Percentiles rank a stretch among this genome's conserved stretches.
These are phyloP conservation scores for Pogonocherus hispidulus DNA, from an alignment of 2,888 invertebrate species.

Conservation along the genomic window DNA sequence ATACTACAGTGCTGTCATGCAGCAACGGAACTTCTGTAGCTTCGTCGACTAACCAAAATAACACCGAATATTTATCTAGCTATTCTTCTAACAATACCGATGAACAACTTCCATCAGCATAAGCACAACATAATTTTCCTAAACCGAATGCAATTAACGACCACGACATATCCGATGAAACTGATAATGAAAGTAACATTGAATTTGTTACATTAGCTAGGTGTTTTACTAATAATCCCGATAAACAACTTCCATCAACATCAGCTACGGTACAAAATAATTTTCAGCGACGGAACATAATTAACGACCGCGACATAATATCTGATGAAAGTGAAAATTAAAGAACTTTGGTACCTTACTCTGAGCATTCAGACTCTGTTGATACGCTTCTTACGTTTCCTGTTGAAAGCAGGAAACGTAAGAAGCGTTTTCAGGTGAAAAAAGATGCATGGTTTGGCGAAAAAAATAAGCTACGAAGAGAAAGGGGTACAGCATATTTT, in stretches of 20 bases:
- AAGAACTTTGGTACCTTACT: constrained; percentile 27
- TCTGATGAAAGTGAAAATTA: constrained; percentile 2
- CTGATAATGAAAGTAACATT: not conserved
- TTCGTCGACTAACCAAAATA: not conserved
- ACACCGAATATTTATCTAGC: constrained; percentile 1
- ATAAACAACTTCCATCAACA: not conserved
- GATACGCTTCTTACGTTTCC: constrained; percentile 19
- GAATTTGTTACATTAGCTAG: constrained; percentile 17
- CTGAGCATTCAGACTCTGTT: constrained; percentile 28
- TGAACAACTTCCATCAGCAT: not conserved
- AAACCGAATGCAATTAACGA: constrained; percentile 7
- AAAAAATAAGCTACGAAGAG: constrained; percentile 37
- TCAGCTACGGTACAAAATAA: constrained; percentile 12
- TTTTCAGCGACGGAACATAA: not conserved
- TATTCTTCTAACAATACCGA: constrained; percentile 1
- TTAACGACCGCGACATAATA: constrained; percentile 6
- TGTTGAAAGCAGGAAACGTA: constrained; percentile 27
- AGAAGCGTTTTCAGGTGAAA: constrained; percentile 27
- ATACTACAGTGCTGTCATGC: constrained; percentile 14
- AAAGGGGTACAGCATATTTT: constrained; percentile 36
- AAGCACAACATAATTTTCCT: constrained; percentile 10
- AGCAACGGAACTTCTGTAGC: constrained; percentile 15
- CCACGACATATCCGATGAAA: constrained; percentile 5
- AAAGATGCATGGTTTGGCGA: constrained; percentile 34
- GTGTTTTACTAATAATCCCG: not conserved